phyloP scores from a whole-genome alignment of 2,888 invertebrate genomes.

The Cacoxenus indagator region DNA sequence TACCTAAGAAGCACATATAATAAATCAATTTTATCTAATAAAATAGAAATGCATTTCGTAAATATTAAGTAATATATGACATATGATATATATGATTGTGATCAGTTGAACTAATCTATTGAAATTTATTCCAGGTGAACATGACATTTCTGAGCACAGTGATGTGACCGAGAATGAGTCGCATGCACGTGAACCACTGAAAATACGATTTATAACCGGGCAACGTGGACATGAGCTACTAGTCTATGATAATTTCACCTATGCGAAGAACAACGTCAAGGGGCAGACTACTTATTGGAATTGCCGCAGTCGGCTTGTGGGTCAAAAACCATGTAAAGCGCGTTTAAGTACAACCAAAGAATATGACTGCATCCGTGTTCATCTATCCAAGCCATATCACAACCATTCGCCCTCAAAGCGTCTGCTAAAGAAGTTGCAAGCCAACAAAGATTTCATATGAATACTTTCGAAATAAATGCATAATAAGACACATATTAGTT shows the following conservation, averaged over 20 bases:
- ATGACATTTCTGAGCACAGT: constrained; percentile 4
- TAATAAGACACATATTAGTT: background rate
- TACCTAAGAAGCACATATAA: background rate
- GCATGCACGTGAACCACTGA: constrained; percentile 2
- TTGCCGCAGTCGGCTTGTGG: constrained; percentile 64
- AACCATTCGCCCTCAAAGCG: constrained; percentile 65
- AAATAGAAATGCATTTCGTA: too few species aligned
- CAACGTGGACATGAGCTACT: constrained; percentile 67
- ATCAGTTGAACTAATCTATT: too few species aligned
- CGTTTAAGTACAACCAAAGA: constrained; percentile 62
- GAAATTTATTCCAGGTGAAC: constrained; percentile 17
- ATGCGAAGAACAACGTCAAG: constrained; percentile 66
- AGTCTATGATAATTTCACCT: constrained; percentile 65
- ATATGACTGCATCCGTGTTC: constrained; percentile 60
- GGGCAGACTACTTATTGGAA: constrained; percentile 68
- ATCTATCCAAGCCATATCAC: constrained; percentile 64
- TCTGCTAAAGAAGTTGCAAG: constrained; percentile 43
- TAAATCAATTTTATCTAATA: background rate
- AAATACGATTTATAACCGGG: constrained; percentile 63
- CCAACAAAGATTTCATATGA: constrained; percentile 5
- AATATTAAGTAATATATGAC: too few species aligned
- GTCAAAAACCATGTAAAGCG: constrained; percentile 61
- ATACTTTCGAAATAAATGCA: constrained; percentile 4
- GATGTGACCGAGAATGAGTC: background rate
- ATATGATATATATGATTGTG: too few species aligned